Base-by-base conservation (phyloP, 2,888 invertebrate genomes). In the Caenorhabditis panamensis region DNA sequence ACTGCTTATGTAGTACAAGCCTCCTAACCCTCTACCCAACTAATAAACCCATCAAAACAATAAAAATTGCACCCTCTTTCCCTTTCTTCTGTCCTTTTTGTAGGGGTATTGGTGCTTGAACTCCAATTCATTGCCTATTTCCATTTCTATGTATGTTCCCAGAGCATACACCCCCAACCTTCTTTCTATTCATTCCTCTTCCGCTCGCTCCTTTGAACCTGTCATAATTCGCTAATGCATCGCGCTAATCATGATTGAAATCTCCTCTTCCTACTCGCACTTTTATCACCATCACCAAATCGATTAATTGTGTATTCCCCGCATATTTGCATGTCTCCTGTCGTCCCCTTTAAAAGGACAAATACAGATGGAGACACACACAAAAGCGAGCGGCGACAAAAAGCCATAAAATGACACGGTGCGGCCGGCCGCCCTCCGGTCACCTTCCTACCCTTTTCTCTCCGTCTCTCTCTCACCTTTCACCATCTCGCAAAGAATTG, bases 171-270 rank as follows among this genome's bases (percentile, higher is more conserved):
- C 58, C 24, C 37, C 24, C 49, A 41, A 8, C 26, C 28, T 59
- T 24, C 56, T 31, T 22, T 18, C 18, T 28, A 20, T 53, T 66
- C 44, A n/a, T 36, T 18, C 28, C n/a, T 67, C 31, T 18, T 41
- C 26, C 53, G 51, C 56, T 44, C 56, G 44, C 47, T 58, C 58
- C 22, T 26, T 72, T 72, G 63, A 72, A 72, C 72, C 72, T 72
- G 72, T 72, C 72, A 72, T 72, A 72, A 72, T 72, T 56, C 72
- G 72, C 72, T 72, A 72, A 72, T 72, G 63, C 72, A 63, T 58
- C 16, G 54, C 63, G 71, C 71, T 71, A 71, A 71, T 71, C 71
- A 71, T 62, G 47, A 61, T 69, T 61, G 62, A 71, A 62, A 59
- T 71, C 62, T 31, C 54, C 72, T 9, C 31, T 4, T 9, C 9